These are phyloP conservation scores for Spinus pinus DNA, from an alignment of 2,797 vertebrate genomes.

Conservation along the genomic window DNA sequence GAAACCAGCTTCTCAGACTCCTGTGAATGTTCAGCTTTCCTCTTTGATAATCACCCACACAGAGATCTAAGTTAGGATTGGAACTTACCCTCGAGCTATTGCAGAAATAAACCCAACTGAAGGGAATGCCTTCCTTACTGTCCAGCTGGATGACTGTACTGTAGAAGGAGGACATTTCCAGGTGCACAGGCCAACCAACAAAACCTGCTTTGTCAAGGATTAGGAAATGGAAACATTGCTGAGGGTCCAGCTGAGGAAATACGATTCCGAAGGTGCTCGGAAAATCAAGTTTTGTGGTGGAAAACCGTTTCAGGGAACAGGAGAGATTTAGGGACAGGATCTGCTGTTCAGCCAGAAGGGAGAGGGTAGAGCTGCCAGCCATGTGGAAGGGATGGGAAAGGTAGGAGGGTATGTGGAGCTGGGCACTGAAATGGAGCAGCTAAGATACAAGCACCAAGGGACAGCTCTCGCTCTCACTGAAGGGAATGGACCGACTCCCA, in stretches of 20 bases:
- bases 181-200: not conserved
- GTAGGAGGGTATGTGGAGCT: conserved; percentile 5
- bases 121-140: not conserved
- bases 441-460: conserved; percentile 41
- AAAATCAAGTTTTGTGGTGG: not conserved
- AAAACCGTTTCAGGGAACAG: not conserved
- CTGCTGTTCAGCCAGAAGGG: not conserved
- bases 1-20: not conserved
- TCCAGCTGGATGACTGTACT: not conserved
- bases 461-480: conserved; percentile 42
- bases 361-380: not conserved
- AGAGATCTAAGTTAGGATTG: not conserved
- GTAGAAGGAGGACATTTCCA: not conserved
- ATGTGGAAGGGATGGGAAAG: not conserved
- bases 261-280: not conserved
- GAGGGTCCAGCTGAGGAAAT: not conserved
- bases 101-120: not conserved
- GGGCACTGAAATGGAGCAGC: conserved; percentile 21
- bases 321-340: not conserved
- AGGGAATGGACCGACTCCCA: conserved; percentile 61
- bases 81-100: not conserved
- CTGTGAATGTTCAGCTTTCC: not conserved
- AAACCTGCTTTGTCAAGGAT: not conserved
- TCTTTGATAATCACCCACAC: conserved; percentile 1
- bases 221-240: not conserved